Conservation (phyloP, 1,140 invertebrate genomes). For the Meteorus sp. region DNA sequence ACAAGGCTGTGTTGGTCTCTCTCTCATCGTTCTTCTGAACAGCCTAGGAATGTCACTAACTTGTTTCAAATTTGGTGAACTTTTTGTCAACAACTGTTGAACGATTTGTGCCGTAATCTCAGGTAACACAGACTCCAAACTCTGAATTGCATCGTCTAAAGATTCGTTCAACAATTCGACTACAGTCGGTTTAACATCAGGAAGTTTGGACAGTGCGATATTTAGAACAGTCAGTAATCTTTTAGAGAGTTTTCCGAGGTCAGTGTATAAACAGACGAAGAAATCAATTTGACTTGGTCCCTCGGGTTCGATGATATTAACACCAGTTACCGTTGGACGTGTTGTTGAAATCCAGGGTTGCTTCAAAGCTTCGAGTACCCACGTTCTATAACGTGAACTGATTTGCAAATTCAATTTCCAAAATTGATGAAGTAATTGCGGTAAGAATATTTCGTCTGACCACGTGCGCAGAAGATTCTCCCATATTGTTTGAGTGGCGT, state of each 20-base stretch:
- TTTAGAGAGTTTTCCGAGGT: conserved; percentile 52
- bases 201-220: conserved; percentile 54
- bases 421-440: conserved; percentile 73
- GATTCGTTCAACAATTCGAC: conserved; percentile 50
- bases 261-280: conserved; percentile 57
- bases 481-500: conserved; percentile 62
- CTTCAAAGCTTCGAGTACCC: conserved; percentile 62
- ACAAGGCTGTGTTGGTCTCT: conserved; percentile 77
- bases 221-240: conserved; percentile 56
- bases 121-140: conserved; percentile 57
- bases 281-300: conserved; percentile 48
- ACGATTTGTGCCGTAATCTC: conserved; percentile 64
- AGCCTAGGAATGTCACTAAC: conserved; percentile 90
- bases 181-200: conserved; percentile 32
- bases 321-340: conserved; percentile 37
- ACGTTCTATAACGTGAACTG: conserved; percentile 73
- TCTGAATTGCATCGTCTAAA: conserved; percentile 57
- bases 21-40: conserved; percentile 90
- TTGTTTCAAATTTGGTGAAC: conserved; percentile 66
- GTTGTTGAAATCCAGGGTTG: conserved; percentile 37
- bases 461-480: conserved; percentile 70
- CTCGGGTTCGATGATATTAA: conserved; percentile 33
- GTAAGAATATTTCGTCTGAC: conserved; percentile 73
- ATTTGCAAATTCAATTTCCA: conserved; percentile 87
- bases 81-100: conserved; percentile 62